Base-by-base conservation (phyloP, 2,113 vertebrate species). In the Peromyscus maniculatus region DNA sequence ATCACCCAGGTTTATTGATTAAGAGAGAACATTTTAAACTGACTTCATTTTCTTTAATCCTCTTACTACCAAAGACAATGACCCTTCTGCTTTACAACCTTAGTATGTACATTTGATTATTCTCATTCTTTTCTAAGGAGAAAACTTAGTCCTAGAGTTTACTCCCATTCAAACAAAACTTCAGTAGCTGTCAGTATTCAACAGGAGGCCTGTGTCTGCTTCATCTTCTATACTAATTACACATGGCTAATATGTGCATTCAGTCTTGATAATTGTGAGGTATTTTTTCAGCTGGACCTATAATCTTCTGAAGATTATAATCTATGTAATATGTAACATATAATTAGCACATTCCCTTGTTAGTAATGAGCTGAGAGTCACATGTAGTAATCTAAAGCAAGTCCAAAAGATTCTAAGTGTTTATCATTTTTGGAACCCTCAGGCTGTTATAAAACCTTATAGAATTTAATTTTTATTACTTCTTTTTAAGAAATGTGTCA, bases 311-410 rank as follows among this genome's bases (percentile, higher is more conserved):
- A 91, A 91, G 77, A 89, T 80, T 83, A 49, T 87, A 88, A 97
- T 96, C 87, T 87, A 24, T 75, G 24, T 52, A 97, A 84, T 77
- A 36, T 69, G 26, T 55, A 97, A 91, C 46, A 52, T 46, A 26
- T 67, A 96, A 96, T 94, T 94, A 95, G 55, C 74, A 96, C 39
- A 52, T 95, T 96, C 15, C 43, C 39, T 97, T 93, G 82, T 86
- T 91, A 94, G 2, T 80, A 92, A 95, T 75, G 39, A 91, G 43
- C 36, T 88, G 74, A 97, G 21, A 89, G 46, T 94, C 93, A 94
- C 52, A 87, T 87, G 71, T 10, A 80, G 57, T 75, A 80, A 93
- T 79, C 57, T 92, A 62, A 90, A 95, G 86, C 39, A 21, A 86
- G 96, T 15, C 6, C 59, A 94, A 90, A 94, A 83, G 43, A 93